A percentile compares a stretch with the other conserved stretches of the same genome.
Evolutionary conservation across 2,113 vertebrate species (phyloP).

Genomic region (Chascanopsetta lugubris): DNA sequence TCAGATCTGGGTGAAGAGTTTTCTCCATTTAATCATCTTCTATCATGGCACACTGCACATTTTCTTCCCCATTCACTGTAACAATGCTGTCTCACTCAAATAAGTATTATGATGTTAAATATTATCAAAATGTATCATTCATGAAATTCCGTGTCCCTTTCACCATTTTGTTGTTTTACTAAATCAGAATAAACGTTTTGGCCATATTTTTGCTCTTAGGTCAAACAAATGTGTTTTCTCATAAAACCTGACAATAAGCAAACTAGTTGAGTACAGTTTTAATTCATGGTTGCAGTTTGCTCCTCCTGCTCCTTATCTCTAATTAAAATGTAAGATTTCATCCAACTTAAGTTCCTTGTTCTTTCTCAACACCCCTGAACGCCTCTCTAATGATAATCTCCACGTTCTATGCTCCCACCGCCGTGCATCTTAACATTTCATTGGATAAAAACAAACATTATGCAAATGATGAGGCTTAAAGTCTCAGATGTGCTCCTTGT

Average conservation of each 20-base stretch:
- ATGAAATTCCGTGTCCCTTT: too few relatives aligned
- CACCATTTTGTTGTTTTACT: too few relatives aligned
- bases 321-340: constrained; percentile 58
- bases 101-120: too few relatives aligned
- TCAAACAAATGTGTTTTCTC: too few relatives aligned
- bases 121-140: too few relatives aligned
- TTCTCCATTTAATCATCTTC: too few relatives aligned
- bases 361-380: constrained; percentile 54
- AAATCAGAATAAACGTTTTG: too few relatives aligned
- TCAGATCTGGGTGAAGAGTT: too few relatives aligned
- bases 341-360: constrained; percentile 48
- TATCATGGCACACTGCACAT: too few relatives aligned
- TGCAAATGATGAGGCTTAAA: constrained; percentile 70
- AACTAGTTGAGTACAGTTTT: constrained; percentile 17
- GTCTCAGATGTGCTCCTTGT: constrained; percentile 66
- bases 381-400: constrained; percentile 70
- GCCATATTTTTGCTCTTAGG: too few relatives aligned
- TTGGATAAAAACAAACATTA: constrained; percentile 65
- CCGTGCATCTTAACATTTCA: constrained; percentile 55
- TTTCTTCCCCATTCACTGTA: too few relatives aligned
- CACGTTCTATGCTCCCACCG: constrained; percentile 63
- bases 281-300: constrained; percentile 38
- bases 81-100: too few relatives aligned
- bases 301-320: constrained; percentile 26
- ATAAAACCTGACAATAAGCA: neutral